Base-by-base conservation (phyloP, 2,888 invertebrate genomes). In the Parascotia fuliginaria region DNA sequence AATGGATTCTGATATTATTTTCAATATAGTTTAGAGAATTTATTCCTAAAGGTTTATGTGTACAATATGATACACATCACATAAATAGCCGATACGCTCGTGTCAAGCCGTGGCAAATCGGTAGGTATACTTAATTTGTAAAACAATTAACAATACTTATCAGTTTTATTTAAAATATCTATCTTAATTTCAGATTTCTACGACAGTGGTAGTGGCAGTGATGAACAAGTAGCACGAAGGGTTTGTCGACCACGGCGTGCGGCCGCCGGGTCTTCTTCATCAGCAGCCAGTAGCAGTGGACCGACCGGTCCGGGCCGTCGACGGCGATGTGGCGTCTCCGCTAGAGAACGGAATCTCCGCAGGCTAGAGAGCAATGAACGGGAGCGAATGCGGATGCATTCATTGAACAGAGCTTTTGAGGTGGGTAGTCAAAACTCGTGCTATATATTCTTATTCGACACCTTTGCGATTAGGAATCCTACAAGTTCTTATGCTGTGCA, bases 331-430 rank as follows among this genome's bases (percentile, higher is more conserved):
- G 95, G 95, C 3, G 92, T 96, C 50, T 96, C 96, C 50, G 97
- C 97, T 1, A 93, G 97, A 46, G 98, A 98, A 79, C 93, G 97
- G 58, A 98, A 97, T 85, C 89, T 97, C 52, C 94, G 98, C 40
- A 94, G 98, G 48, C 93, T 98, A 42, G 98, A 98, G 87, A 97
- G 97, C 84, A 98, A 98, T 83, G 97, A 98, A 83, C 92, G 98
- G 42, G 98, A 98, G 86, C 93, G 98, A 49, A 96, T 97, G 96
- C 93, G 98, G 70, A 98, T 98, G 98, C 98, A 98, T 83, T 96
- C 96, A 42, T 93, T 98, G 48, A 98, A 98, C 81, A 96, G 97
- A 77, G 98, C 98, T 11, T 98, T 98, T 85, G 96, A 97, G 94
- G 97, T 96, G n/a, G n/a, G n/a, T n/a, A n/a, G n/a, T n/a, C n/a